phyloP scores from a whole-genome alignment of 37 sponge, comb jelly and placozoan species.

The Aplysina aerophoba region DNA sequence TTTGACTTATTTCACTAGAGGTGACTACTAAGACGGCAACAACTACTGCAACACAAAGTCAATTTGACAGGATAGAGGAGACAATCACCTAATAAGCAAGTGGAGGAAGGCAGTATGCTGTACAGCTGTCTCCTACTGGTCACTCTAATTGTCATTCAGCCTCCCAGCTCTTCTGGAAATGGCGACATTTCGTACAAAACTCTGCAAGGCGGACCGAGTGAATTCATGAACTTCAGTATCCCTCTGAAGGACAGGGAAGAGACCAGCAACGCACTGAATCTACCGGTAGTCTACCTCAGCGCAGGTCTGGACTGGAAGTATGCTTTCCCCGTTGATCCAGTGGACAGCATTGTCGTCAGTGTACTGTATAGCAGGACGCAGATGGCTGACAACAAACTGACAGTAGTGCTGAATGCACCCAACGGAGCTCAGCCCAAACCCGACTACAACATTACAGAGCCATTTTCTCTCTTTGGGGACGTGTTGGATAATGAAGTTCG shows the following conservation, averaged over 20 bases:
- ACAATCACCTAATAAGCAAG: too few relatives aligned
- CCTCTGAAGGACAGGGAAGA: not conserved
- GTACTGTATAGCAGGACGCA: not conserved
- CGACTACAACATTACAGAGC: too few relatives aligned
- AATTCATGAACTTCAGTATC: not conserved
- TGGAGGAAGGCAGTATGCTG: too few relatives aligned
- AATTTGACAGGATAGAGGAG: too few relatives aligned
- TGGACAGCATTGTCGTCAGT: not conserved
- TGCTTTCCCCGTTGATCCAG: slow-evolving; percentile 3
- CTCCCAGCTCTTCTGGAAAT: too few relatives aligned
- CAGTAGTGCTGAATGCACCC: not conserved
- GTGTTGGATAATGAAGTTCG: not conserved
- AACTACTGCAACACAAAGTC: too few relatives aligned
- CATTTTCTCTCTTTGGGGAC: not conserved
- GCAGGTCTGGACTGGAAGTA: slow-evolving; percentile 2
- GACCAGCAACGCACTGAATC: not conserved
- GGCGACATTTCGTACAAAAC: too few relatives aligned
- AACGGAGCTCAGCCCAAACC: too few relatives aligned
- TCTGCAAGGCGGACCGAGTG: not conserved
- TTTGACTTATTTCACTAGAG: too few relatives aligned
- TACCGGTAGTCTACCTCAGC: not conserved
- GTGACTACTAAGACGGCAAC: too few relatives aligned
- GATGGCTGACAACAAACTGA: not conserved
- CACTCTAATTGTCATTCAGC: too few relatives aligned
- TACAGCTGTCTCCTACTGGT: too few relatives aligned